Conservation (phyloP, 2,888 invertebrate genomes). For the Rugalucina vietnamica region DNA sequence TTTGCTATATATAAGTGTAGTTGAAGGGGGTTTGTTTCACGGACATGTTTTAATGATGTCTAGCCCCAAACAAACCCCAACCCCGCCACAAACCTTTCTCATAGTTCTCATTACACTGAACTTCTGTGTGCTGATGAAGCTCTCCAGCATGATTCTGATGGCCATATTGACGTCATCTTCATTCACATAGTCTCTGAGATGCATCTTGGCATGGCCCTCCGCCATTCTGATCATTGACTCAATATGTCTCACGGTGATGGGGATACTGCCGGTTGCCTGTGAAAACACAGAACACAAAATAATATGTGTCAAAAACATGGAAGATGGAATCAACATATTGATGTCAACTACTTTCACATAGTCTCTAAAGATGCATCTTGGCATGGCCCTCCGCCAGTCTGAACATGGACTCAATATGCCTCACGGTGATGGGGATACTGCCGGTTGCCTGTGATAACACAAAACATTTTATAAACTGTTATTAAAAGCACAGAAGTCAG, state of each 20-base stretch:
- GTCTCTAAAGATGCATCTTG: conserved; percentile 95
- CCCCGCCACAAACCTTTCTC: conserved; percentile 89
- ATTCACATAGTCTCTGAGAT: conserved; percentile 91
- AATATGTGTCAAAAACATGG: neutral
- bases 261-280: conserved; percentile 96
- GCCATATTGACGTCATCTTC: conserved; percentile 99
- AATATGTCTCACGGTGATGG: conserved; percentile 99
- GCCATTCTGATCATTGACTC: conserved; percentile 99
- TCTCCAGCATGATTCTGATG: conserved; percentile 98
- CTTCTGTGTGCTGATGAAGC: conserved; percentile 99
- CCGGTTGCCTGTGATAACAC: conserved; percentile 90
- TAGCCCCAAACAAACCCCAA: no score
- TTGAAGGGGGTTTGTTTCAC: no score
- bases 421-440: conserved; percentile 98
- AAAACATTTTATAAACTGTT: neutral
- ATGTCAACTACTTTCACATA: conserved; percentile 95
- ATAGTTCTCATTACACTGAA: conserved; percentile 98
- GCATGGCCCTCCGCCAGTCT: conserved; percentile 99
- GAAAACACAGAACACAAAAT: conserved; percentile 42
- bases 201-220: conserved; percentile 98
- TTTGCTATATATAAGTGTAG: no score
- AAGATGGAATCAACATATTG: conserved; percentile 90
- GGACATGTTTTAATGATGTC: no score
- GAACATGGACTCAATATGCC: conserved; percentile 99
- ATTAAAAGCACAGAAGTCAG: neutral